These are phyloP conservation scores for Anableps anableps DNA, from an alignment of 2,797 vertebrate genomes.

Conservation along the genomic window DNA sequence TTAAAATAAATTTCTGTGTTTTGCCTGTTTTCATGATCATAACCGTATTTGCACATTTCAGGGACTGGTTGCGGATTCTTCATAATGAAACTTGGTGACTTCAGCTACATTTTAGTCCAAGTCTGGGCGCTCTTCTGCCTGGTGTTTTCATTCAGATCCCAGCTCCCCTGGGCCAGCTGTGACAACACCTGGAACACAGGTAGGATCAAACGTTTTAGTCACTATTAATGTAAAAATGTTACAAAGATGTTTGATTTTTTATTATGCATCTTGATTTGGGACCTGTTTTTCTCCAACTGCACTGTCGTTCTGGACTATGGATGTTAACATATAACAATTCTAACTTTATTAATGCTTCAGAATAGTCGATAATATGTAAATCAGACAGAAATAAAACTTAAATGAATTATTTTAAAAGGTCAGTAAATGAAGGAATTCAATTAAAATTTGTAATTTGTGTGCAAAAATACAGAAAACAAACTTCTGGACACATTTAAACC, in stretches of 20 bases:
- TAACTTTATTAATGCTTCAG: too few species aligned
- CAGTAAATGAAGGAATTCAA: too few species aligned
- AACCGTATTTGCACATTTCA: not conserved
- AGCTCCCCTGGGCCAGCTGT: slow-evolving; percentile 70
- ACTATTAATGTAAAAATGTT: not conserved
- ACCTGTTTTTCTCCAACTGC: too few species aligned
- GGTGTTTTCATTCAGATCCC: slow-evolving; percentile 60
- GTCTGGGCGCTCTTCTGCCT: slow-evolving; percentile 72
- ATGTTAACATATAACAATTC: too few species aligned
- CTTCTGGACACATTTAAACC: too few species aligned
- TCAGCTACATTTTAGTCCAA: slow-evolving; percentile 32
- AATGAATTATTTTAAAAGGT: too few species aligned
- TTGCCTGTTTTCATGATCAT: not conserved
- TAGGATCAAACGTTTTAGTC: slow-evolving; percentile 3
- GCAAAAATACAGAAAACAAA: too few species aligned
- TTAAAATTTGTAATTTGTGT: too few species aligned
- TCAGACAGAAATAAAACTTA: too few species aligned
- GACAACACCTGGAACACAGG: slow-evolving; percentile 71
- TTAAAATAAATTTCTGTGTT: not conserved
- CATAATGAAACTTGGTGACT: slow-evolving; percentile 46
- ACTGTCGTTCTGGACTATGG: too few species aligned
- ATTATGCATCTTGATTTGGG: too few species aligned
- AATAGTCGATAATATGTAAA: too few species aligned
- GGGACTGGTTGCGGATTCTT: slow-evolving; percentile 53
- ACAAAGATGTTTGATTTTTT: not conserved